Conservation (phyloP, 2,888 invertebrate species). For the Notocelia uddmanniana region DNA sequence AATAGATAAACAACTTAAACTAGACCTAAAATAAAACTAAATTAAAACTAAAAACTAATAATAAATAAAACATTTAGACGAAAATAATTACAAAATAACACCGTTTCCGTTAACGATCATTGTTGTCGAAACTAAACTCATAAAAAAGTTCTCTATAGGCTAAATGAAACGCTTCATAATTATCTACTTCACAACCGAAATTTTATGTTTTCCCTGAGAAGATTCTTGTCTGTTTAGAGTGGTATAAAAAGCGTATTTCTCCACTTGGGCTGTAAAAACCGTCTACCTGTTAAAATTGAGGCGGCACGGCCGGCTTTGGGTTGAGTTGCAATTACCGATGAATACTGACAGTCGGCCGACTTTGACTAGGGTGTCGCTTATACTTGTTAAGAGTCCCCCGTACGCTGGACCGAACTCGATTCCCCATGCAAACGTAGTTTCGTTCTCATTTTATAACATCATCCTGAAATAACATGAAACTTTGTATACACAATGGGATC, state of each 20-base stretch:
- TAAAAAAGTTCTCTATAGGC: not conserved
- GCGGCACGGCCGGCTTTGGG: slow-evolving; percentile 3
- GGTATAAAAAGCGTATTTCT: slow-evolving; percentile 24
- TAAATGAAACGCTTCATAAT: slow-evolving; percentile 18
- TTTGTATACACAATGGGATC: too few relatives aligned
- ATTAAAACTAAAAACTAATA: too few relatives aligned
- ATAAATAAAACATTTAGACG: too few relatives aligned
- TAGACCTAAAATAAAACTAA: too few relatives aligned
- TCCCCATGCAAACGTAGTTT: too few relatives aligned
- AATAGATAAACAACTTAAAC: too few relatives aligned
- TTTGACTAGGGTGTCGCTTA: not conserved
- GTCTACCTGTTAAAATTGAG: slow-evolving; percentile 34
- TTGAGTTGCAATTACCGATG: slow-evolving; percentile 1
- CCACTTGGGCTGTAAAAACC: slow-evolving; percentile 2
- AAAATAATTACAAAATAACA: not conserved
- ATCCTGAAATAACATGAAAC: too few relatives aligned
- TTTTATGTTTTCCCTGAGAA: slow-evolving; percentile 10
- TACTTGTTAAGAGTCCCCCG: too few relatives aligned
- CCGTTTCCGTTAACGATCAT: not conserved
- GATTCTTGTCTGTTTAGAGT: slow-evolving; percentile 11
- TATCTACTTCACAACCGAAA: slow-evolving; percentile 21
- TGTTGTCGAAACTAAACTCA: slow-evolving; percentile 12
- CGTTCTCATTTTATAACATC: too few relatives aligned
- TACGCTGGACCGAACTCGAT: too few relatives aligned
- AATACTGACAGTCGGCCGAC: slow-evolving; percentile 4